A percentile compares a stretch with the other conserved stretches of the same genome.
Evolutionary conservation across 2,888 invertebrate species (phyloP).

Genomic region (Sarcophaga variegata): DNA sequence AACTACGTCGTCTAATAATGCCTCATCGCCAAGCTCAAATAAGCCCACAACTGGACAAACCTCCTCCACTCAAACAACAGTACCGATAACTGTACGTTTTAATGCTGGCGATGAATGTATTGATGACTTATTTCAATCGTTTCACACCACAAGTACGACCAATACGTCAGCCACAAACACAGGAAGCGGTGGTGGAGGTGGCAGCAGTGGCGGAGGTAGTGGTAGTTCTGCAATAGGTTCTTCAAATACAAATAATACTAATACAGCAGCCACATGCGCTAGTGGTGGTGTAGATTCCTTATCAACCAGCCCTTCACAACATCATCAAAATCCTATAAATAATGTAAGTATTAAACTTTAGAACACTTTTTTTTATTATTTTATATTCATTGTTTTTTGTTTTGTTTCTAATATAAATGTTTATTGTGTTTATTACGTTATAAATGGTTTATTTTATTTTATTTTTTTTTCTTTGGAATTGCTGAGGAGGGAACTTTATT

Average conservation of each 20-base stretch:
- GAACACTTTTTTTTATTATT: neutral
- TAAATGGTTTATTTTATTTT: neutral
- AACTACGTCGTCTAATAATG: slow-evolving; percentile 67
- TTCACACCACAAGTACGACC: slow-evolving; percentile 75
- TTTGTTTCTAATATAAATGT: neutral
- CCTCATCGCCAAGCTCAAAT: slow-evolving; percentile 65
- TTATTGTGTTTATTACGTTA: slow-evolving; percentile 3
- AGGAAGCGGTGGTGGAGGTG: slow-evolving; percentile 70
- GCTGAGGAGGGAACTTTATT: slow-evolving; percentile 27
- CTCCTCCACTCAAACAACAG: slow-evolving; percentile 76
- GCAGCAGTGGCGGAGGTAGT: slow-evolving; percentile 69
- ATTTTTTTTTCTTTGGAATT: slow-evolving; percentile 11
- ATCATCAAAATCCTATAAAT: slow-evolving; percentile 72
- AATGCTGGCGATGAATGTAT: slow-evolving; percentile 81
- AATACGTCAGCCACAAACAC: slow-evolving; percentile 68
- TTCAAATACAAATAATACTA: slow-evolving; percentile 69
- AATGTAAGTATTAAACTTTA: slow-evolving; percentile 52
- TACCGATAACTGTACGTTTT: slow-evolving; percentile 81
- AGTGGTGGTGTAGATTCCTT: slow-evolving; percentile 76
- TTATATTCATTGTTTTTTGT: neutral
- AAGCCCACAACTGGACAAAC: slow-evolving; percentile 71
- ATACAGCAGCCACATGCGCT: slow-evolving; percentile 61
- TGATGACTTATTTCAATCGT: slow-evolving; percentile 80
- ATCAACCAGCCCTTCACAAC: slow-evolving; percentile 79
- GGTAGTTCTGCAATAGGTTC: slow-evolving; percentile 64